Base-by-base conservation (phyloP, 2,113 vertebrate genomes). In the Hiodon alosoides region DNA sequence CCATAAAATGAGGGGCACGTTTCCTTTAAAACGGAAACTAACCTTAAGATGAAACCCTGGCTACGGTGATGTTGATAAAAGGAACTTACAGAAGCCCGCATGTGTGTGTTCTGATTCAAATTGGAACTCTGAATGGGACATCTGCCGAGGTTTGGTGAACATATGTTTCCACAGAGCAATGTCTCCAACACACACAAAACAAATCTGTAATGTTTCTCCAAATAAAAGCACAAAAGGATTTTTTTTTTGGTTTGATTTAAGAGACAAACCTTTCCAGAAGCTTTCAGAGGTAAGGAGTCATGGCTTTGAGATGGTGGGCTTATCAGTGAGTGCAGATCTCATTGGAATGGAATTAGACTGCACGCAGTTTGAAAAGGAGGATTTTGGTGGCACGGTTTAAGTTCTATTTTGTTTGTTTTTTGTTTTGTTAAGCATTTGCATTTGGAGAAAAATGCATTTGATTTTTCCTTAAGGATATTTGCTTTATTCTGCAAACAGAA, bases 91-190 rank as follows among this genome's bases (percentile, higher is more conserved):
- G 76, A 80, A 76, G 77, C 69, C 74, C 71, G 75, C 80, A 81
- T 78, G 75, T 76, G 78, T 76, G 60, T 67, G 73, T 75, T 77
- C 76, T 2, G 77, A 73, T 70, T 72, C 74, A 70, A 72, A 81
- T 80, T 82, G 84, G 78, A 87, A 82, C 83, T 77, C 78, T 76
- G 75, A 86, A 83, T 85, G 64, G 81, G 88, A 88, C 88, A 89
- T 89, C 88, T 90, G 88, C 85, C 85, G 75, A 78, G 81, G 79
- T 77, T 85, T 84, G 84, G 79, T 72, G 85, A 85, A 82, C 87
- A 90, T 89, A 90, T 89, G 88, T 84, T 86, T 84, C 79, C 69
- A 79, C 81, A 54, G 71, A 59, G 55, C 76, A 62, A 67, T 74
- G 74, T 80, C 81, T 82, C 77, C 80, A 82, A 81, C 81, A 79